Base-by-base conservation (phyloP, 2,797 vertebrate species). In the Scleropages formosus region DNA sequence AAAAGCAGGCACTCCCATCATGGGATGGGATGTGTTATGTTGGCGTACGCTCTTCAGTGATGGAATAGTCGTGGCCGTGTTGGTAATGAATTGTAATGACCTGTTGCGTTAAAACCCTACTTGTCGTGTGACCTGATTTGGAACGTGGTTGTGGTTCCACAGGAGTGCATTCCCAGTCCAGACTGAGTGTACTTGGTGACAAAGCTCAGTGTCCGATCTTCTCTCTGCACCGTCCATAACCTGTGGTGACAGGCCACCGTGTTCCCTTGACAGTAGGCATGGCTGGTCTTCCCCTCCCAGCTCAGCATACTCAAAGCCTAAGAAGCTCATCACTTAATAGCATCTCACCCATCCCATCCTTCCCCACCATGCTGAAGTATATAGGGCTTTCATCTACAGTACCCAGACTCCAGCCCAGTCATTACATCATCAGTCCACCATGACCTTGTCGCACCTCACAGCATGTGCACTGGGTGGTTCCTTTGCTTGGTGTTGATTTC, bases 341-440 rank as follows among this genome's bases (percentile, higher is more conserved):
- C 9, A 9, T 68, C 39, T 16, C 4, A 58, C 27, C 49, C 44
- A 13, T 4, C 20, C 15, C 15, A 63, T 10, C 46, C 71, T 73
- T 26, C 22, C 4, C 16, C 8, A 15, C 39, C 62, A 67, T 22
- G 16, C 58, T n/a, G 39, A 44, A 15, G 56, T 39, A 3, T 39
- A 15, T 39, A 4, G 16, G 15, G 24, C n/a, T 66, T 16, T 16
- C 56, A 47, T 31, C 22, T n/a, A 63, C 66, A 7, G 76, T 56
- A 56, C 75, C 80, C 39, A 24, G 87, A 89, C 89, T 91, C 86
- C 86, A 88, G 85, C 88, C 86, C 87, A 85, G 85, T 90, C 81
- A 82, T 81, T 83, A 88, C 18, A 75, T 51, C 87, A 84, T 85
- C 85, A 83, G 81, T 90, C 73, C 79, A 82, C 75, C 84, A 86